Conservation (phyloP, 2,797 vertebrate species). For the Erethizon dorsatum region DNA sequence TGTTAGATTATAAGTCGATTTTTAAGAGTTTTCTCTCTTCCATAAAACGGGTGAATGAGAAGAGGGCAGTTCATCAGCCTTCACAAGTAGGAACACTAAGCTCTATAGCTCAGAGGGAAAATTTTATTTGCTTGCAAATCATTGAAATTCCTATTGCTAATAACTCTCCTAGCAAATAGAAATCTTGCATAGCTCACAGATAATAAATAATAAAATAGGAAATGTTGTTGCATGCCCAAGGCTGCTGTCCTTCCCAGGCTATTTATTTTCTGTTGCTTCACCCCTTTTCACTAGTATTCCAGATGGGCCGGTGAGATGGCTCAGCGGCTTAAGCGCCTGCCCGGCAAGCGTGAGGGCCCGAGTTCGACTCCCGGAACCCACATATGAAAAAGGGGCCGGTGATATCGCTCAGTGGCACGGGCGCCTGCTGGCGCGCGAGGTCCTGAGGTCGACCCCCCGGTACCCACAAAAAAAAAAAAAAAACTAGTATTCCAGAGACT, state of each 20-base stretch:
- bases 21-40: conserved; percentile 37
- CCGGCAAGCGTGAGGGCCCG: too few relatives aligned
- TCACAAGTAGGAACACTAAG: conserved; percentile 8
- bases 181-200: neutral
- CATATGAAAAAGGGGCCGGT: too few relatives aligned
- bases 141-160: conserved; percentile 34
- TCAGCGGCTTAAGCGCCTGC: too few relatives aligned
- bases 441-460: too few relatives aligned
- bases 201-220: conserved; percentile 66
- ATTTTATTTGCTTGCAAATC: conserved; percentile 12
- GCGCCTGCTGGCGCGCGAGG: too few relatives aligned
- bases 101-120: neutral
- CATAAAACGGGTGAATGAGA: conserved; percentile 28
- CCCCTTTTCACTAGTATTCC: neutral
- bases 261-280: conserved; percentile 26
- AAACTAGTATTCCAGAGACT: neutral
- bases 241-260: neutral
- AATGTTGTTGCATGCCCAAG: neutral
- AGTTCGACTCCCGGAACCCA: too few relatives aligned
- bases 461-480: too few relatives aligned
- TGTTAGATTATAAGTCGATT: conserved; percentile 23
- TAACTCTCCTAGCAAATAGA: conserved; percentile 10
- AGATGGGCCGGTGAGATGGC: too few relatives aligned
- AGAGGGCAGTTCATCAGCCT: neutral
- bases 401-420: too few relatives aligned